Evolutionary conservation across 1,140 invertebrate species (phyloP), one percentile per base, ranked within the genome.

Genomic region (Andricus grossulariae): DNA sequence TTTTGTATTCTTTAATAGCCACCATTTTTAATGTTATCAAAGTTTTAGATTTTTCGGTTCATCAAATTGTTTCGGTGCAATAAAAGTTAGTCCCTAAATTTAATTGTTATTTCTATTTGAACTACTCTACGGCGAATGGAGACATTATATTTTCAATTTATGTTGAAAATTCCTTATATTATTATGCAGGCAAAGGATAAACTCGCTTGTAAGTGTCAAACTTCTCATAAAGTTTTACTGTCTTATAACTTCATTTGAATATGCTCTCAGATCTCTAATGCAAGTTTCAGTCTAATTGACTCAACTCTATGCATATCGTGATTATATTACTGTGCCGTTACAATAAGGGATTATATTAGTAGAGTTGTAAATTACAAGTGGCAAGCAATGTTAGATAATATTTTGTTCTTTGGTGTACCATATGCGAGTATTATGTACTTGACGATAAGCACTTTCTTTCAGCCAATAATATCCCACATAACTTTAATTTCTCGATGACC

Each of bases 211-310:
- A n/a, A 8, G 21, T 66, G 60, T 45, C 60, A 66, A 66, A 66
- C 12, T 66, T 39, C 60, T 66, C 60, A 66, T 66, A 32, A 66
- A 66, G 39, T 66, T n/a, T n/a, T 66, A 66, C 60, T 39, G 60
- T 39, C 13, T 66, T 32, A 32, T 39, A 66, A 66, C 39, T 66
- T 66, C 60, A 66, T 66, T 66, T 39, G 25, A 66, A 66, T n/a
- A 39, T 66, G 25, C 60, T 45, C 60, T 39, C 60, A 66, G 32
- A 16, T 66, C 12, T 66, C 60, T 39, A 32, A 45, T 39, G 60
- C 21, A 66, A 66, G 39, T 45, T 66, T 66, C 25, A 39, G n/a
- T 39, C 39, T 39, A 66, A 66, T 66, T 66, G 32, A n/a, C 25
- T 66, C 39, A 66, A 66, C 60, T 66, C n/a, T 6, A 39, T 32